phyloP scores from a whole-genome alignment of 1,140 invertebrate species.

The Zaprionus nigranus region DNA sequence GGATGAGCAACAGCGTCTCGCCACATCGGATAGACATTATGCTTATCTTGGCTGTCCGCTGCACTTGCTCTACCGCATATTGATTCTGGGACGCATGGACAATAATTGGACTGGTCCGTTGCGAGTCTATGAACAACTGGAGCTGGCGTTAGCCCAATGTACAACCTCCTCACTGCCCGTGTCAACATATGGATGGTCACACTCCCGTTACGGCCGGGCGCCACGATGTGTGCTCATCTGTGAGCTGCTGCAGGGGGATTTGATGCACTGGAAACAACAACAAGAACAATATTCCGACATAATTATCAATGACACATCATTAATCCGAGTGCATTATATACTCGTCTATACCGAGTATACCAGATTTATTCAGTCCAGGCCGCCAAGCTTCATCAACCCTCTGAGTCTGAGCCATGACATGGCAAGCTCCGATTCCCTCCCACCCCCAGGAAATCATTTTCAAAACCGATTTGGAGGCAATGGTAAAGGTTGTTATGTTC shows the following conservation, averaged over 20 bases:
- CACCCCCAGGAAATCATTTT: background rate
- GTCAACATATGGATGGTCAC: constrained; percentile 14
- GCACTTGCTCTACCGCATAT: constrained; percentile 29
- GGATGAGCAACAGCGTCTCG: background rate
- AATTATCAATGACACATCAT: background rate
- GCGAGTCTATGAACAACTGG: constrained; percentile 24
- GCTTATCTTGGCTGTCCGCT: constrained; percentile 41
- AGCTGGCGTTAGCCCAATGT: constrained; percentile 33
- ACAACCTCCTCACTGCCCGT: background rate
- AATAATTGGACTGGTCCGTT: constrained; percentile 8
- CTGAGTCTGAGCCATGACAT: background rate
- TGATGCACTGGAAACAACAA: background rate
- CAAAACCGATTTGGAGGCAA: background rate
- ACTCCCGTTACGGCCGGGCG: constrained; percentile 13
- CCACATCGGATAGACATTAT: background rate
- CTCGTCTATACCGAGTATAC: background rate
- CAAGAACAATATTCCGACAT: constrained; percentile 2
- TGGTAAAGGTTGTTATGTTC: background rate
- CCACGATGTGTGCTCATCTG: constrained; percentile 44
- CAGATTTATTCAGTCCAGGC: background rate
- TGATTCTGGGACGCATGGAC: constrained; percentile 26
- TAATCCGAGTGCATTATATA: constrained; percentile 9
- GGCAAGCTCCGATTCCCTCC: background rate
- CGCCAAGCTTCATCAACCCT: background rate
- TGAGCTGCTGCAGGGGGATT: constrained; percentile 16